Evolutionary conservation across 2,797 vertebrate species (phyloP).

Genomic region (Myripristis jacobus): DNA sequence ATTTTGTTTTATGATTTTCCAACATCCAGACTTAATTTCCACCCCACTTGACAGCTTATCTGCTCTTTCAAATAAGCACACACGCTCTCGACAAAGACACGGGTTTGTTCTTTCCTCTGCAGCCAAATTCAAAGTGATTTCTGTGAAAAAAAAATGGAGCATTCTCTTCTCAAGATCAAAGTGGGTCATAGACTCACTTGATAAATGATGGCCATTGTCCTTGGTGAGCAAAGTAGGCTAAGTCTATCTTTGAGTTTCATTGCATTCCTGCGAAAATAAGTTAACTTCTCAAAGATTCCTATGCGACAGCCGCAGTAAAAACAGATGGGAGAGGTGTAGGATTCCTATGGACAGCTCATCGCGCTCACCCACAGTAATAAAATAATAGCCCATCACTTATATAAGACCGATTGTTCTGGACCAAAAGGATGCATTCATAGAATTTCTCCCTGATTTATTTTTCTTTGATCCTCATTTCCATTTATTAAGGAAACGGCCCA

Average conservation of each 20-base stretch:
- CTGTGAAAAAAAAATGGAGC: constrained; percentile 1
- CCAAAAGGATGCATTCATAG: constrained; percentile 33
- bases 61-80: constrained; percentile 19
- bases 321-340: constrained; percentile 26
- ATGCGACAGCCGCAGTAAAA: constrained; percentile 7
- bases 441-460: constrained; percentile 60
- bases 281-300: constrained; percentile 49
- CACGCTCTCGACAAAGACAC: neutral
- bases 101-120: constrained; percentile 16
- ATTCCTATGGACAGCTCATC: constrained; percentile 43
- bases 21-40: constrained; percentile 41
- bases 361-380: constrained; percentile 5
- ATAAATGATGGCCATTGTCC: constrained; percentile 17
- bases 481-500: constrained; percentile 62
- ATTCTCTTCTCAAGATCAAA: constrained; percentile 1
- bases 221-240: neutral
- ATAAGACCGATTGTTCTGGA: constrained; percentile 58
- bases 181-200: constrained; percentile 6
- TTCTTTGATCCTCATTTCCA: constrained; percentile 71
- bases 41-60: constrained; percentile 14
- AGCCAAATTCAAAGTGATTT: constrained; percentile 9
- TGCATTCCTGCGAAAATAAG: constrained; percentile 48
- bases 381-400: constrained; percentile 33
- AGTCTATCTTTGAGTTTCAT: constrained; percentile 5
- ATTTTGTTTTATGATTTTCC: constrained; percentile 26